Evolutionary conservation across 2,888 invertebrate species (phyloP).

Genomic region (Clepsis dumicolana): DNA sequence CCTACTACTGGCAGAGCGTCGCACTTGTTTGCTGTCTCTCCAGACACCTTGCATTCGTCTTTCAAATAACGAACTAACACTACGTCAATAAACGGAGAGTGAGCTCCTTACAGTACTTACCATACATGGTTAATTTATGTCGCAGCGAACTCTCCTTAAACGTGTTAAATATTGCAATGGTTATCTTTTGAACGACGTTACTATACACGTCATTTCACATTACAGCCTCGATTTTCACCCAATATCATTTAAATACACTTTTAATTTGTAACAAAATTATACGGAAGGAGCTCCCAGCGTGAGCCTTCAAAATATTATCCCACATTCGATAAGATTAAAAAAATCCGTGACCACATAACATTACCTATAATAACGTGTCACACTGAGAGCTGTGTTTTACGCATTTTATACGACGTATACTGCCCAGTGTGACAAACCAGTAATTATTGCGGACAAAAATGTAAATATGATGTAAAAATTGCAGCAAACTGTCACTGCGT

Average conservation of each 20-base stretch:
- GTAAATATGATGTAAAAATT: conserved; percentile 53
- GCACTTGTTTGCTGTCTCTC: no score
- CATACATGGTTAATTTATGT: no score
- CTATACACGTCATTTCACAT: neutral
- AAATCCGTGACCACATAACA: conserved; percentile 43
- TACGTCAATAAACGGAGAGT: no score
- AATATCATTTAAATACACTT: conserved; percentile 7
- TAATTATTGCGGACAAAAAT: conserved; percentile 59
- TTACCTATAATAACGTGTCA: conserved; percentile 52
- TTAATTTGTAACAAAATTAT: conserved; percentile 18
- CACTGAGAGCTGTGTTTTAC: conserved; percentile 51
- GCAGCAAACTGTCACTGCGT: conserved; percentile 43
- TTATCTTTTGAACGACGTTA: neutral
- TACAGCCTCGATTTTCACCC: conserved; percentile 1
- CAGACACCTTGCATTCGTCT: no score
- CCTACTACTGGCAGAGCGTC: no score
- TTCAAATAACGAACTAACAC: no score
- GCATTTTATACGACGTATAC: conserved; percentile 55
- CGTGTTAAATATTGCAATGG: neutral
- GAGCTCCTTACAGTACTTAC: no score
- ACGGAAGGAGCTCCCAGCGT: conserved; percentile 13
- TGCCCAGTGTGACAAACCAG: conserved; percentile 55
- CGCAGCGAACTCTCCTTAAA: neutral
- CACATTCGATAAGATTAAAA: conserved; percentile 5
- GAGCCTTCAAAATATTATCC: conserved; percentile 15